A percentile compares a stretch with the other conserved stretches of the same genome.
Evolutionary conservation across 2,888 invertebrate species (phyloP).

Genomic region (Leistus spinibarbis): DNA sequence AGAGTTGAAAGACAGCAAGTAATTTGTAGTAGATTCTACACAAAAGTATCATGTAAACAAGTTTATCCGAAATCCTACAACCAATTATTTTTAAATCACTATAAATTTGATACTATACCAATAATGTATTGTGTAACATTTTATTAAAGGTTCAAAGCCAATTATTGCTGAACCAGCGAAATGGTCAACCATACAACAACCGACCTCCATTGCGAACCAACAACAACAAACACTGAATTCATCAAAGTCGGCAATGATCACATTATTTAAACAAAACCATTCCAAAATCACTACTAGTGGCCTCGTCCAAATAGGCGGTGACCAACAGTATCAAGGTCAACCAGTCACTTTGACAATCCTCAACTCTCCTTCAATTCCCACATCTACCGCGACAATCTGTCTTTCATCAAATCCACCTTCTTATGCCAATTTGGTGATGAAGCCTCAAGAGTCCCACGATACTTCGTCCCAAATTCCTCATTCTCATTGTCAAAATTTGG

Average conservation of each 20-base stretch:
- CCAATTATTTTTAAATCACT: too few relatives aligned
- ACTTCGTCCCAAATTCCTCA: slow-evolving; percentile 47
- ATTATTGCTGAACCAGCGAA: slow-evolving; percentile 5
- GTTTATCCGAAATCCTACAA: too few relatives aligned
- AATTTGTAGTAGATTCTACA: too few relatives aligned
- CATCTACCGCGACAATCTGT: slow-evolving; percentile 40
- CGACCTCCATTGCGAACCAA: neutral
- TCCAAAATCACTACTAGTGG: slow-evolving; percentile 41
- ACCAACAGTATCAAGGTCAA: slow-evolving; percentile 47
- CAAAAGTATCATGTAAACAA: too few relatives aligned
- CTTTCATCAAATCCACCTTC: slow-evolving; percentile 28
- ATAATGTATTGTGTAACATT: too few relatives aligned
- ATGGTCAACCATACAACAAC: neutral
- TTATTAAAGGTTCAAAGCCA: slow-evolving; percentile 14
- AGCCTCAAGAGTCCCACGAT: slow-evolving; percentile 26
- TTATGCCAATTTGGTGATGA: slow-evolving; percentile 43
- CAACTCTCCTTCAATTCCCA: slow-evolving; percentile 45
- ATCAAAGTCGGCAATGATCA: slow-evolving; percentile 50
- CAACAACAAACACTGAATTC: slow-evolving; percentile 18
- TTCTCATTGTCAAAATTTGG: slow-evolving; percentile 44
- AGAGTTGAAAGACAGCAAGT: too few relatives aligned
- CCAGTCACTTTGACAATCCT: slow-evolving; percentile 57
- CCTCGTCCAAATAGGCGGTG: slow-evolving; percentile 20
- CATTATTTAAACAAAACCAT: slow-evolving; percentile 48
- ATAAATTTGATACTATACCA: too few relatives aligned